A percentile compares a stretch with the other conserved stretches of the same genome.
These are phyloP conservation scores for Cephalotes varians DNA, from an alignment of 2,888 invertebrate genomes.

Conservation along the genomic window DNA sequence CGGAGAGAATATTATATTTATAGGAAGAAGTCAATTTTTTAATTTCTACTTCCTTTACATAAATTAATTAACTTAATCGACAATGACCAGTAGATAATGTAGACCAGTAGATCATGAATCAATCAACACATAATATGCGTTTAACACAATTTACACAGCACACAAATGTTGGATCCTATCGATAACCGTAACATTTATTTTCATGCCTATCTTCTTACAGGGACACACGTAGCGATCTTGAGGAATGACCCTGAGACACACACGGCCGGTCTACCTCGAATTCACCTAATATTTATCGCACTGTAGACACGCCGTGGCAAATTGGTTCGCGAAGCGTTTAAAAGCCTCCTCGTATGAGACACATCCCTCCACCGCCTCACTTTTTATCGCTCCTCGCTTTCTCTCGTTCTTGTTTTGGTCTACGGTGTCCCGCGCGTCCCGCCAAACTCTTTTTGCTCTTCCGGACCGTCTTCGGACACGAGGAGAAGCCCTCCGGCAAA, in stretches of 20 bases:
- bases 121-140: neutral
- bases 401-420: constrained; percentile 31
- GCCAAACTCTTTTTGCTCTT: constrained; percentile 66
- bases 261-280: constrained; percentile 41
- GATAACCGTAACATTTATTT: neutral
- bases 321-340: constrained; percentile 80
- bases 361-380: constrained; percentile 57
- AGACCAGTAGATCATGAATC: neutral
- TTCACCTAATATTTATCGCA: constrained; percentile 78
- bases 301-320: constrained; percentile 78
- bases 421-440: constrained; percentile 40
- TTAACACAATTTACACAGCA: neutral
- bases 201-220: neutral
- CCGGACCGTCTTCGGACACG: constrained; percentile 72
- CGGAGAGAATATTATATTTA: too few species aligned
- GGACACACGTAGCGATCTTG: neutral
- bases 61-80: too few species aligned
- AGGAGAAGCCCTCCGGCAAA: constrained; percentile 77
- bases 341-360: constrained; percentile 68
- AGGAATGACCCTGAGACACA: constrained; percentile 22
- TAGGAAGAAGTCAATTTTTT: too few species aligned
- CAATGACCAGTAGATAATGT: neutral
- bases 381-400: constrained; percentile 48
- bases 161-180: neutral
- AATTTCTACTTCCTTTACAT: too few species aligned